phyloP scores from a whole-genome alignment of 2,797 vertebrate genomes.

The Morelia viridis region DNA sequence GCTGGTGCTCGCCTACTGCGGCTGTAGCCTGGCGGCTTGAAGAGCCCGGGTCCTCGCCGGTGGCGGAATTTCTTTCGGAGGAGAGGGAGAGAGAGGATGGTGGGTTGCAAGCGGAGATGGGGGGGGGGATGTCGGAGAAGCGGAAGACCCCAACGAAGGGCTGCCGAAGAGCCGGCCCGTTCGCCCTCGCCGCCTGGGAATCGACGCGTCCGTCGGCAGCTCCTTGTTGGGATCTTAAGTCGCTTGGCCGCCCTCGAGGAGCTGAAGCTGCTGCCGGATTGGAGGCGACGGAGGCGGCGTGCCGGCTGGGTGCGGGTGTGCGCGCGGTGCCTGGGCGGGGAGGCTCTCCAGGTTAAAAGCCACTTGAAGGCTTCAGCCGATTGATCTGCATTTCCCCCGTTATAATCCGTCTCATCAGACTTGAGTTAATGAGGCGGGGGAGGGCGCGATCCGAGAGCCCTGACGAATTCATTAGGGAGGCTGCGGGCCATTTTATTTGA shows the following conservation, averaged over 20 bases:
- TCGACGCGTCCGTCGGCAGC: constrained; percentile 74
- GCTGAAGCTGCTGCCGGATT: constrained; percentile 61
- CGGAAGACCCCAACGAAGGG: not conserved
- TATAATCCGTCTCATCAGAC: constrained; percentile 77
- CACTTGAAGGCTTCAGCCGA: constrained; percentile 75
- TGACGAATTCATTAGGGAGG: constrained; percentile 80
- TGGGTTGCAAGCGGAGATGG: constrained; percentile 53
- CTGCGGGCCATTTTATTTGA: constrained; percentile 76
- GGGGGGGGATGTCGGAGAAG: constrained; percentile 71
- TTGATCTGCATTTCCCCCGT: constrained; percentile 77
- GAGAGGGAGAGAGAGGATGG: constrained; percentile 55
- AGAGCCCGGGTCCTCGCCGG: constrained; percentile 61
- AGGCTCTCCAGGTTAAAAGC: constrained; percentile 75
- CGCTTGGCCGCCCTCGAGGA: constrained; percentile 69
- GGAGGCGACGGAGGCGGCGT: not conserved
- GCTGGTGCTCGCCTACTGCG: constrained; percentile 31
- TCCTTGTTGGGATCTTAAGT: constrained; percentile 67
- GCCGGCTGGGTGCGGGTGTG: constrained; percentile 45
- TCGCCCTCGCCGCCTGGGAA: constrained; percentile 75
- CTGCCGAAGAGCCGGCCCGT: constrained; percentile 72
- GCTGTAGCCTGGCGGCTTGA: constrained; percentile 49
- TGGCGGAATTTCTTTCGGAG: constrained; percentile 62
- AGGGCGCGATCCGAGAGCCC: constrained; percentile 74
- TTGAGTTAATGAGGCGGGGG: constrained; percentile 78
- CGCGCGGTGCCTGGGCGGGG: constrained; percentile 35